Conservation (phyloP, 2,113 vertebrate genomes). For the Channa argus region DNA sequence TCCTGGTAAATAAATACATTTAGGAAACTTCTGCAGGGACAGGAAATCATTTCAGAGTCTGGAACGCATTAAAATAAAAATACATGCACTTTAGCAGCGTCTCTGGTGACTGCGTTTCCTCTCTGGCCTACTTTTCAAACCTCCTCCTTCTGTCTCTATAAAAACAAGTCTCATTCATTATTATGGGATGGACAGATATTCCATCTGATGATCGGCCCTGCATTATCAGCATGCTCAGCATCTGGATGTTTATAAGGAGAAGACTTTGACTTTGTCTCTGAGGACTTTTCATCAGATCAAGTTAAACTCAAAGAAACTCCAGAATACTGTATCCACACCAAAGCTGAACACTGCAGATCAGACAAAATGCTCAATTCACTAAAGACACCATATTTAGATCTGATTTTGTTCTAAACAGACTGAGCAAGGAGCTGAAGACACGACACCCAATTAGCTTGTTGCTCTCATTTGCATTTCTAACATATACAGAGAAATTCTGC, state of each 20-base stretch:
- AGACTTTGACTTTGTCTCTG: neutral
- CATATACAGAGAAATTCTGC: too few relatives aligned
- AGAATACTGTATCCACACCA: too few relatives aligned
- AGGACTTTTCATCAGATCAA: neutral
- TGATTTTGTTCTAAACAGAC: too few relatives aligned
- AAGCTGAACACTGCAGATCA: too few relatives aligned
- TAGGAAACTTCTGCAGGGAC: neutral
- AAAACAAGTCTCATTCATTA: neutral
- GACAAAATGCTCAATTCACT: too few relatives aligned
- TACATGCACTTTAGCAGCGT: neutral
- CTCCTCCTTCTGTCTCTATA: neutral
- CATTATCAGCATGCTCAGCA: constrained; percentile 14
- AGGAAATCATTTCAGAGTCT: neutral
- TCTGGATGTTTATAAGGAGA: neutral
- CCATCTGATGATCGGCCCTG: neutral
- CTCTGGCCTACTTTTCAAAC: neutral
- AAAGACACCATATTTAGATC: too few relatives aligned
- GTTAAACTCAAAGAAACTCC: too few relatives aligned
- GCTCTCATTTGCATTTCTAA: too few relatives aligned
- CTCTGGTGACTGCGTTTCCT: neutral
- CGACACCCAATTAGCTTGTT: too few relatives aligned
- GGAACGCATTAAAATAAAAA: neutral
- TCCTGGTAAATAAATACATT: too few relatives aligned
- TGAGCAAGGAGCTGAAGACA: too few relatives aligned
- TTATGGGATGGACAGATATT: neutral